Conservation (phyloP, 2,888 invertebrate genomes). For the Micropterix aruncella region DNA sequence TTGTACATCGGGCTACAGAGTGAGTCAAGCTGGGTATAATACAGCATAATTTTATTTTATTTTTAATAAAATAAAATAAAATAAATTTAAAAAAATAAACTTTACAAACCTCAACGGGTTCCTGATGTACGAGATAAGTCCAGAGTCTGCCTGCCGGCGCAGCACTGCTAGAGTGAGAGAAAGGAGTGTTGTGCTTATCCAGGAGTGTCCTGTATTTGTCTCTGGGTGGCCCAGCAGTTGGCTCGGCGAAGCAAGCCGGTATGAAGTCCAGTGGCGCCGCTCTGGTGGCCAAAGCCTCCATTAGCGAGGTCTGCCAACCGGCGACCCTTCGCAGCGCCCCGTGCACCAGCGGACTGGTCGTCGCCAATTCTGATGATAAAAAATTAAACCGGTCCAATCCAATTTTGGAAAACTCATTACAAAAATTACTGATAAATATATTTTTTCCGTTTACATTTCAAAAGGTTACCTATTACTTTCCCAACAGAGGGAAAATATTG, state of each 20-base stretch:
- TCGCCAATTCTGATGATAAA: constrained; percentile 90
- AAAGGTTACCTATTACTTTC: no score
- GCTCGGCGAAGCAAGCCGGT: constrained; percentile 80
- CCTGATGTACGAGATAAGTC: constrained; percentile 87
- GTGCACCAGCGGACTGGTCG: constrained; percentile 87
- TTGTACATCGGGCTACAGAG: no score
- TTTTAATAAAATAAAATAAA: no score
- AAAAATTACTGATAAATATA: no score
- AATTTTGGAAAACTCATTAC: no score
- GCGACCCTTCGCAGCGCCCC: constrained; percentile 73
- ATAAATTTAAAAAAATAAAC: neutral
- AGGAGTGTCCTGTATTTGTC: constrained; percentile 80
- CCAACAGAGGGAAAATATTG: no score
- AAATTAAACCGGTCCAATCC: no score
- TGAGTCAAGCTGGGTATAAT: no score
- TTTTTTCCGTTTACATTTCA: no score
- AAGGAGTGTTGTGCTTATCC: constrained; percentile 92
- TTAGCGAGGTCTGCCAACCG: constrained; percentile 77
- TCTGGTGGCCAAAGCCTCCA: constrained; percentile 60
- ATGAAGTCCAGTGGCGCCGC: constrained; percentile 80
- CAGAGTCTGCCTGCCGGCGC: constrained; percentile 75
- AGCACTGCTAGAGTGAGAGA: constrained; percentile 43
- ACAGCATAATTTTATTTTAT: no score
- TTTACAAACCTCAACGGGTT: constrained; percentile 56
- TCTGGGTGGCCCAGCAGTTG: constrained; percentile 66